Base-by-base conservation (phyloP, 2,888 invertebrate genomes). In the Pristionchus japonicus region DNA sequence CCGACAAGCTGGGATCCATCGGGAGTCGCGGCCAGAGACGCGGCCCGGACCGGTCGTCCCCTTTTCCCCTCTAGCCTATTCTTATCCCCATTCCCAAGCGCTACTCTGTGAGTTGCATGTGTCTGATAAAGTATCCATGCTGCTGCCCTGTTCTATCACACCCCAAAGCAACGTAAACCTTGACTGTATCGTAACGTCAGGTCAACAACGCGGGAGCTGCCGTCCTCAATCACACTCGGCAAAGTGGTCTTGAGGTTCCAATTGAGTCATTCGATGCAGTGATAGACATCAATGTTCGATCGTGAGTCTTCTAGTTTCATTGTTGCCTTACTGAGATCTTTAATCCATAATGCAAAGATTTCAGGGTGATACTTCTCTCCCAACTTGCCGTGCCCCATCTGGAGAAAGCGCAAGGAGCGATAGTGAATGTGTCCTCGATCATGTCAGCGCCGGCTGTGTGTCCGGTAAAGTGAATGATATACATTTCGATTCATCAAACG, bases 271-370 rank as follows among this genome's bases (percentile, higher is more conserved):
- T 37, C n/a, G 84, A 84, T 37, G 7, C 3, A 6, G 37, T 61
- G 52, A 84, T 84, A 61, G 61, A 57, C 57, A 17, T 84, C 84
- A 84, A 84, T 34, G 57, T 84, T 23, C 57, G 84, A 84, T 57
- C 84, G 84, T 84, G 37, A 61, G 84, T 57, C 11, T 9, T 11
- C 43, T n/a, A n/a, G n/a, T n/a, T n/a, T n/a, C n/a, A n/a, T n/a
- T n/a, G n/a, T n/a, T n/a, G n/a, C n/a, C n/a, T n/a, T n/a, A n/a
- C n/a, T n/a, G n/a, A n/a, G n/a, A n/a, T n/a, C n/a, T n/a, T n/a
- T n/a, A n/a, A n/a, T n/a, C n/a, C n/a, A n/a, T n/a, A 23, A n/a
- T 23, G 34, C 7, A 3, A n/a, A 37, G 15, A 6, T 43, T 80
- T n/a, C 47, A 80, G 80, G 3, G 47, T 80, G 7, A 27, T 80